Evolutionary conservation across 2,888 invertebrate genomes (phyloP), one percentile per base, ranked within the genome.

Genomic region (Agriopis marginaria): DNA sequence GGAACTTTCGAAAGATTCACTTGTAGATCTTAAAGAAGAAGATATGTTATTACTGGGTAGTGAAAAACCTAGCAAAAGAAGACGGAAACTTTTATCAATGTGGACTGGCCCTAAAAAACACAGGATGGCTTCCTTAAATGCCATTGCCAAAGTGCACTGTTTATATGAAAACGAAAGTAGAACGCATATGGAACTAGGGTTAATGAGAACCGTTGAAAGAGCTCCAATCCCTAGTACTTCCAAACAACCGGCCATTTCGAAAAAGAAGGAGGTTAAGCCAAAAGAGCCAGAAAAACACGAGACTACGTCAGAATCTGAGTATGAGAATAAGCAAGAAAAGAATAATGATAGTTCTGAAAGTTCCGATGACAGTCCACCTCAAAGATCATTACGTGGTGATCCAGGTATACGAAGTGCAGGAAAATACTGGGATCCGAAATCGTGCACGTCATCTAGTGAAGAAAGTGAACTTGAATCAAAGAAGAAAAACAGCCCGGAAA

Each of bases 141-240:
- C 98, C 0, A 88, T 97, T 77, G 98, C 98, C 40, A 98, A 98
- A 93, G 98, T 98, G 3, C 98, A 98, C 86, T 98, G 98, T 83
- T 94, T 98, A 39, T 98, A 98, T 83, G 98, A 98, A 89, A 98
- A 98, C 85, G 98, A 98, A 90, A 96, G 97, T 62, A 95, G 97
- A 61, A 96, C 96, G 0, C 97, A 96, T 71, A 95, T 97, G 82
- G 95, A 96, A 80, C 79, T 96, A 72, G 96, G 96, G 0, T 82
- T 94, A 53, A 93, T 94, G 91, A 93, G 89, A 84, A 94, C 94
- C 32, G 77, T 93, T 56, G 92, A 94, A 51, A 84, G 92, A 71
- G 94, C 93, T 78, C 75, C 86, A 12, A 84, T 94, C 62, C 95
- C 95, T 49, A 94, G 95, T 74, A 95, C 95, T 39, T 95, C 95